Evolutionary conservation across 2,888 invertebrate species (phyloP), one percentile per base, ranked within the genome.

Genomic region (Lacanobia oleracea): DNA sequence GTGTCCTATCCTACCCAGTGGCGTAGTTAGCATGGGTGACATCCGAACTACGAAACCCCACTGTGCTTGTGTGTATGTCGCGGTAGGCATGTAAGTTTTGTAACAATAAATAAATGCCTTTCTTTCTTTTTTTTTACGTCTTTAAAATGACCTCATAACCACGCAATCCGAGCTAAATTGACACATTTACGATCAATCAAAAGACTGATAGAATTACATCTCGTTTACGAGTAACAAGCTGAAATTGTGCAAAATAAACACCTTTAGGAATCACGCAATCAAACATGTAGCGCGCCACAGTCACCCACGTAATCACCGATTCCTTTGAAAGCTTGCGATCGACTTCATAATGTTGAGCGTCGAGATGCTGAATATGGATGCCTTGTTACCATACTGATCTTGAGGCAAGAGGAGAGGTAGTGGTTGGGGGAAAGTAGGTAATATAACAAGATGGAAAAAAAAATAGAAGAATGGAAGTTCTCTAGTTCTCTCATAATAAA

Each of bases 241-340:
- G 2, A 51, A 60, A 59, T 40, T 40, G 45, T 51, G 57, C 40
- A 40, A 56, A 61, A 45, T 53, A 66, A 67, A 50, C 23, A 70
- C 16, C 9, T 43, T n/a, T 18, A 23, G n/a, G 54, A 54, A 23
- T 43, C 18, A 10, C 50, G 67, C 59, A 80, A 76, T 82, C 81
- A 80, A 75, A 80, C 72, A 81, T 70, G 74, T 68, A 71, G 27
- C 27, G 53, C 56, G 4, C 37, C 23, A 56, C 68, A 27, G 69
- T 67, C 81, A 59, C 59, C 63, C 56, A 67, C 65, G 48, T 71
- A 65, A 77, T 82, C 75, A 77, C 53, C 27, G 56, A 64, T 71
- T 59, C 81, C 77, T 82, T 82, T 82, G 82, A 75, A 59, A 4
- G n/a, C 43, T 59, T 60, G 23, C 62, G 77, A 77, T 81, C 82